Evolutionary conservation across 1,140 invertebrate genomes (phyloP).

Genomic region (Geopemphigus sp.): DNA sequence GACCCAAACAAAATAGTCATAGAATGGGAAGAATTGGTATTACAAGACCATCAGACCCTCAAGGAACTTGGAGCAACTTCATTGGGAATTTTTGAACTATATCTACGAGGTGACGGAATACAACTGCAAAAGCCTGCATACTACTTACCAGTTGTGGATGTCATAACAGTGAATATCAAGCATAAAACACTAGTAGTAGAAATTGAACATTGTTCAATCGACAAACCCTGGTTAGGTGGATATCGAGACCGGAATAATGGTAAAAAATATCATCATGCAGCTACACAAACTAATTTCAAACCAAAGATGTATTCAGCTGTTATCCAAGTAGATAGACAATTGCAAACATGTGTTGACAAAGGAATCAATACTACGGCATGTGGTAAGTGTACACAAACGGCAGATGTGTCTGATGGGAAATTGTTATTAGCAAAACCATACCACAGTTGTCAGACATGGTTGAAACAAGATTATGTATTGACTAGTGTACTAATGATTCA

Average conservation of each 20-base stretch:
- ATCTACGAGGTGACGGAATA: conserved; percentile 17
- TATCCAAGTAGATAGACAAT: neutral
- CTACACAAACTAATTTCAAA: conserved; percentile 50
- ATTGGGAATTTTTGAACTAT: conserved; percentile 51
- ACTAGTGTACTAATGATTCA: conserved; percentile 21
- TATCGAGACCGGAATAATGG: conserved; percentile 50
- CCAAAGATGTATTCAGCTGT: neutral
- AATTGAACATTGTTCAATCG: conserved; percentile 50
- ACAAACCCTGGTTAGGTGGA: conserved; percentile 52
- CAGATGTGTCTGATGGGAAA: neutral
- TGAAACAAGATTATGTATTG: neutral
- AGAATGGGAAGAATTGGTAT: neutral
- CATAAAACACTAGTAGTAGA: conserved; percentile 50
- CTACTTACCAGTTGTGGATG: conserved; percentile 51
- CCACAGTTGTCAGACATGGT: neutral
- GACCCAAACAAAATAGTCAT: conserved; percentile 28
- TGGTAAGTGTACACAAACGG: conserved; percentile 37
- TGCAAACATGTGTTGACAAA: neutral
- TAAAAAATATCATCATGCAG: conserved; percentile 51
- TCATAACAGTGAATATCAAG: conserved; percentile 51
- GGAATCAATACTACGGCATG: neutral
- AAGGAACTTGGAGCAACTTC: conserved; percentile 50
- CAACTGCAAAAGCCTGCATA: neutral
- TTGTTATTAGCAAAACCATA: neutral
- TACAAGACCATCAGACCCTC: conserved; percentile 17